Base-by-base conservation (phyloP, 53 echinoderm and acorn worm genomes). In the Apostichopus leukothele region DNA sequence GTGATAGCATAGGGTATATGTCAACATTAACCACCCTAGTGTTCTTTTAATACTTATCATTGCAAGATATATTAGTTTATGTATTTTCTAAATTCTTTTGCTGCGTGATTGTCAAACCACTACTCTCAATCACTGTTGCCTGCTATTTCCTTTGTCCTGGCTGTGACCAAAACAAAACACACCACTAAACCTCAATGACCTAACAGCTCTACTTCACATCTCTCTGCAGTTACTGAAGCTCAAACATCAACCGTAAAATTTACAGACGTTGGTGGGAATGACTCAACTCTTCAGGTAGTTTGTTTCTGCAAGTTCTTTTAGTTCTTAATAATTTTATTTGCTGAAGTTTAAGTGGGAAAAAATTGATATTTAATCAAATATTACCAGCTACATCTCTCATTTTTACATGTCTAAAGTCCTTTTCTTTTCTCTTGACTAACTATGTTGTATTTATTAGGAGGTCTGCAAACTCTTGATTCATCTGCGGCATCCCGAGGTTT, bases 401-500 rank as follows among this genome's bases (percentile, higher is more conserved):
- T 39, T 39, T 39, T 39, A 2, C 39, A 39, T 39, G 39, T 39
- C 39, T 39, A 39, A 39, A 39, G 3, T 3, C 39, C 39, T 84
- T 86, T 90, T 74, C 8, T 54, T 55, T 51, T 74, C 68, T 75
- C 19, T 75, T 87, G 11, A 78, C 66, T 78, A 5, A 61, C 39
- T 39, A 39, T 39, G 39, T 39, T 39, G 39, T 39, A 3, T 39
- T 78, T 7, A 78, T 78, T 63, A 98, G 98, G 98, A 95, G 83
- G 87, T 98, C 53, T 98, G 98, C 60, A 98, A 96, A 86, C 89
- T 98, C 39, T 85, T 98, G 76, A 90, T 98, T 7, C 98, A 98
- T 79, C 92, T 98, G 94, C 91, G 91, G 27, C 98, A 98, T 63
- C 98, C 98, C 52, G 98, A 98, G 88, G 91, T 98, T 6, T 98